Conservation (phyloP, 2,888 invertebrate genomes). For the Polyploca ridens region DNA sequence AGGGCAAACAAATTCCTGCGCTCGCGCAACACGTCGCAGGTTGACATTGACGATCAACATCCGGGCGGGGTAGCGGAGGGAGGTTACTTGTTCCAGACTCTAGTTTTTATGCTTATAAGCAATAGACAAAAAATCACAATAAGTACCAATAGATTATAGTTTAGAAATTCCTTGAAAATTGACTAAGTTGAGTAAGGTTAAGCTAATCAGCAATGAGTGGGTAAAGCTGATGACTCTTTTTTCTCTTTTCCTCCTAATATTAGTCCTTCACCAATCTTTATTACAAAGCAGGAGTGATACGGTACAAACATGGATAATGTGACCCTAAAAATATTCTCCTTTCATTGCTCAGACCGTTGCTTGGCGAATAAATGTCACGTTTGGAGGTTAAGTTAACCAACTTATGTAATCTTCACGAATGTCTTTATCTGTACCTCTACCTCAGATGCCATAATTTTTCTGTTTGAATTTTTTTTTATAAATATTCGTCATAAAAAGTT, state of each 20-base stretch:
- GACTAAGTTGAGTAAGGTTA: no score
- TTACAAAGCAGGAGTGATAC: no score
- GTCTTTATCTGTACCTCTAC: neutral
- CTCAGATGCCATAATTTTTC: no score
- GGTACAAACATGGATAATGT: neutral
- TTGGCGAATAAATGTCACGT: neutral
- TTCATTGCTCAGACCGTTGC: neutral
- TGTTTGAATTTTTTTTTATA: neutral
- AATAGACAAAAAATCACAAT: neutral
- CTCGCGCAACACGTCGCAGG: slow-evolving; percentile 40
- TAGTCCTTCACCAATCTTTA: no score
- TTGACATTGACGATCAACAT: slow-evolving; percentile 50
- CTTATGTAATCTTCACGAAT: neutral
- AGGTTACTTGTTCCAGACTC: neutral
- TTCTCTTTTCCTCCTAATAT: no score
- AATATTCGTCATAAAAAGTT: neutral
- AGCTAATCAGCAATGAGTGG: no score
- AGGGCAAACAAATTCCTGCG: slow-evolving; percentile 64
- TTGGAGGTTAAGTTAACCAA: neutral
- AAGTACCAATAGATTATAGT: no score
- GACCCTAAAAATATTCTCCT: neutral
- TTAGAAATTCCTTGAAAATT: no score
- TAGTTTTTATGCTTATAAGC: neutral
- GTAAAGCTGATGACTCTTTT: no score
- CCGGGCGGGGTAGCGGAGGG: slow-evolving; percentile 30